These are phyloP conservation scores for Anthoscopus minutus DNA, from an alignment of 2,113 vertebrate species.

Conservation along the genomic window DNA sequence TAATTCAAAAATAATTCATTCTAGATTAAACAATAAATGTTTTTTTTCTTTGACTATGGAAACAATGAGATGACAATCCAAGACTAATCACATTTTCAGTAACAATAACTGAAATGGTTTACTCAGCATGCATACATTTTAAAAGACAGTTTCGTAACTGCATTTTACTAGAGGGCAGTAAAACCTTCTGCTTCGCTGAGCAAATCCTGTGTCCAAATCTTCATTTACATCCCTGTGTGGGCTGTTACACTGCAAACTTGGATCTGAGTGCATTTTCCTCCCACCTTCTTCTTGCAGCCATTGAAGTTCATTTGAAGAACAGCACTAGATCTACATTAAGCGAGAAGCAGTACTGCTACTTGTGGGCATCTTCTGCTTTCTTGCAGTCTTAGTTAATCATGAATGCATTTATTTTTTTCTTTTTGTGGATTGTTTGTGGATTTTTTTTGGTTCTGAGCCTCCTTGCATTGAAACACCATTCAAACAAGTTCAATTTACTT, in stretches of 20 bases:
- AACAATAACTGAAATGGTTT: conserved; percentile 29
- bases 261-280: conserved; percentile 17
- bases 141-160: conserved; percentile 21
- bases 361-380: not conserved
- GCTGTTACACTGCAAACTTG: conserved; percentile 41
- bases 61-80: conserved; percentile 35
- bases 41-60: not conserved
- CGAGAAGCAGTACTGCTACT: not conserved
- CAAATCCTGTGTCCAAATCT: conserved; percentile 39
- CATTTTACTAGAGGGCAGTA: conserved; percentile 68
- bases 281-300: conserved; percentile 34
- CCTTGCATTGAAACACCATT: not conserved
- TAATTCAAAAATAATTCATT: conserved; percentile 30
- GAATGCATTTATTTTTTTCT: not conserved
- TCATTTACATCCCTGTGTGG: conserved; percentile 40
- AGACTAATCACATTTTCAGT: conserved; percentile 20
- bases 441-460: not conserved
- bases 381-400: not conserved
- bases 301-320: conserved; percentile 39
- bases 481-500: not conserved
- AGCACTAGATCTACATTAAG: not conserved
- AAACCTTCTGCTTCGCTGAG: conserved; percentile 42
- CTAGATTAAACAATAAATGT: not conserved
- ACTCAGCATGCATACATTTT: conserved; percentile 26
- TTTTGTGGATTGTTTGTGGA: not conserved